Evolutionary conservation across 1,140 invertebrate genomes (phyloP).

Genomic region (Eupristina koningsbergeri): DNA sequence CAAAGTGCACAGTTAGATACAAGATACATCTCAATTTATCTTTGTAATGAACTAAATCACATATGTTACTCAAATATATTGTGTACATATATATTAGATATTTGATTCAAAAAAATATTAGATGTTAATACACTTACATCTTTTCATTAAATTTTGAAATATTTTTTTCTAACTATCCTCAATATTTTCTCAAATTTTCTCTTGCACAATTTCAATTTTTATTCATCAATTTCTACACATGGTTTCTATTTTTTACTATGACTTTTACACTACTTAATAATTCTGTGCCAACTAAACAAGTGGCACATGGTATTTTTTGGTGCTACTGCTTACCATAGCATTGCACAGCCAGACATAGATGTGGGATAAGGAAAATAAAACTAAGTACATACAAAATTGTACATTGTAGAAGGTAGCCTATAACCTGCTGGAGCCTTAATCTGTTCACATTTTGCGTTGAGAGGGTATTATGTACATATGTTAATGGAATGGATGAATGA

Average conservation of each 20-base stretch:
- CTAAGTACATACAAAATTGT: conserved; percentile 70
- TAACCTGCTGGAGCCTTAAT: conserved; percentile 74
- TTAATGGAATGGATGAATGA: conserved; percentile 72
- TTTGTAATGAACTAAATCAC: conserved; percentile 13
- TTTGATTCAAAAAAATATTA: conserved; percentile 20
- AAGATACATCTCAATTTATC: conserved; percentile 35
- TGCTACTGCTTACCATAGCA: conserved; percentile 71
- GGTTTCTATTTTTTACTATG: conserved; percentile 38
- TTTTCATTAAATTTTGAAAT: conserved; percentile 12
- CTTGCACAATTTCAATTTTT: conserved; percentile 22
- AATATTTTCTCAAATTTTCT: conserved; percentile 29
- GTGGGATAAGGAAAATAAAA: conserved; percentile 55
- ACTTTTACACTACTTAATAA: conserved; percentile 38
- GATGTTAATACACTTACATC: neutral
- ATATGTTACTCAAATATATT: conserved; percentile 26
- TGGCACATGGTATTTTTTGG: conserved; percentile 51
- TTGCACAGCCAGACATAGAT: conserved; percentile 72
- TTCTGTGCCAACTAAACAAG: conserved; percentile 47
- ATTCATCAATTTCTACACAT: conserved; percentile 30
- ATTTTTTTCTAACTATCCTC: conserved; percentile 12
- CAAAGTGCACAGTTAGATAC: conserved; percentile 26
- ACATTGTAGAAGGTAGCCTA: conserved; percentile 73
- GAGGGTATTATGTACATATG: conserved; percentile 72
- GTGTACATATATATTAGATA: conserved; percentile 39
- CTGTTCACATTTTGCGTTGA: conserved; percentile 71